Evolutionary conservation across 2,113 vertebrate species (phyloP).

Genomic region (Lampris incognitus): DNA sequence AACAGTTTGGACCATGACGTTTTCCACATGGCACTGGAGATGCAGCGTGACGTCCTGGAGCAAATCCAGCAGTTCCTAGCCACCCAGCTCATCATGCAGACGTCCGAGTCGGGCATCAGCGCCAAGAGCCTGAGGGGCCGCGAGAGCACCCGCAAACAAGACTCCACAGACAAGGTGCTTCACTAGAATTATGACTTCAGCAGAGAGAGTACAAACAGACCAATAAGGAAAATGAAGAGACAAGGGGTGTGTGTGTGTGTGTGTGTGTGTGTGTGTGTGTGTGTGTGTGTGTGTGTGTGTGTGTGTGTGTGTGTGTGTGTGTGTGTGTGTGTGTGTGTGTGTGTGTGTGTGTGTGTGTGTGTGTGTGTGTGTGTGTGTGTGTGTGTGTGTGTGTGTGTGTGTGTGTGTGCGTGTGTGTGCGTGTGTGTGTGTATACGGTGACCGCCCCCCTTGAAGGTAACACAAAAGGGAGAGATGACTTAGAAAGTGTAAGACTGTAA

Average conservation of each 20-base stretch:
- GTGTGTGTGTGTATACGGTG: too few species aligned
- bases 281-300: too few species aligned
- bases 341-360: too few species aligned
- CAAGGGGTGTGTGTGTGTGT: slow-evolving; percentile 18
- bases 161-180: slow-evolving; percentile 95
- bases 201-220: slow-evolving; percentile 9
- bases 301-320: too few species aligned
- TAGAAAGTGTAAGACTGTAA: too few species aligned
- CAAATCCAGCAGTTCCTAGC: slow-evolving; percentile 99
- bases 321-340: too few species aligned
- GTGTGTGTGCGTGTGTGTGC: too few species aligned
- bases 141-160: slow-evolving; percentile 93
- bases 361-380: too few species aligned
- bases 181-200: slow-evolving; percentile 66
- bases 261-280: too few species aligned
- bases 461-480: too few species aligned
- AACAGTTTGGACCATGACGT: slow-evolving; percentile 99
- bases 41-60: slow-evolving; percentile 98
- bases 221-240: slow-evolving; percentile 54
- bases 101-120: slow-evolving; percentile 96
- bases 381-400: too few species aligned
- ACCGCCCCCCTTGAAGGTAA: too few species aligned
- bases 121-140: slow-evolving; percentile 97
- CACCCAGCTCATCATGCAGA: slow-evolving; percentile 99
- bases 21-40: slow-evolving; percentile 99